Base-by-base conservation (phyloP, 2,888 invertebrate species). In the Campaea margaritaria region DNA sequence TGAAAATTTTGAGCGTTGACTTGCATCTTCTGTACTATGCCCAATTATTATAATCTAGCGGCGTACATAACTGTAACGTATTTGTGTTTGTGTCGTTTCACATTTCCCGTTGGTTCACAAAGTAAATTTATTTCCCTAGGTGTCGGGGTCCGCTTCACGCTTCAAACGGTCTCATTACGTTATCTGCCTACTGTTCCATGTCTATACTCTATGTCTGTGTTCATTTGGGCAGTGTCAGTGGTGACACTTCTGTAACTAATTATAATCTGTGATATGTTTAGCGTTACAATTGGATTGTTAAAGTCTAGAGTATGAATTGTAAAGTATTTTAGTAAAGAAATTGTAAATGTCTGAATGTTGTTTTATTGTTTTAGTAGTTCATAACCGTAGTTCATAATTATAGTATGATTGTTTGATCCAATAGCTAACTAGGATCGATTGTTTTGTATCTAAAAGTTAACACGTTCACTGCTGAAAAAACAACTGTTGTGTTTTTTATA, bases 201-300 rank as follows among this genome's bases (percentile, higher is more conserved):
- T 83, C 57, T 80, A 70, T 68, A 77, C 78, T 56, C 51, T 82
- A 12, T 82, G 76, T 70, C 16, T 82, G 14, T 81, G 79, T 64
- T 52, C 70, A 21, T 76, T 76, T 47, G 73, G 75, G 27, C 66
- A 58, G 44, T 72, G 72, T 62, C 68, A 44, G 49, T 64, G 58
- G n/a, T n/a, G 52, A 50, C 41, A 39, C 46, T 59, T 62, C 62
- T 62, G 67, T 73, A 64, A 71, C 62, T 70, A 70, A 31, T 59
- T 69, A 62, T 60, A 46, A 67, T 65, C 76, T 76, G 76, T 75
- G 76, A 71, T 68, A 64, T 62, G 58, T 62, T 65, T 71, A 67
- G 53, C 13, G 66, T 67, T 68, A 69, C 44, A 62, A 45, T 42
- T 41, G 44, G 14, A 61, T 60, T 63, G 52, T 63, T 59, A 63